Conservation (phyloP, 2,113 vertebrate genomes). For the Phalacrocorax pelagicus region DNA sequence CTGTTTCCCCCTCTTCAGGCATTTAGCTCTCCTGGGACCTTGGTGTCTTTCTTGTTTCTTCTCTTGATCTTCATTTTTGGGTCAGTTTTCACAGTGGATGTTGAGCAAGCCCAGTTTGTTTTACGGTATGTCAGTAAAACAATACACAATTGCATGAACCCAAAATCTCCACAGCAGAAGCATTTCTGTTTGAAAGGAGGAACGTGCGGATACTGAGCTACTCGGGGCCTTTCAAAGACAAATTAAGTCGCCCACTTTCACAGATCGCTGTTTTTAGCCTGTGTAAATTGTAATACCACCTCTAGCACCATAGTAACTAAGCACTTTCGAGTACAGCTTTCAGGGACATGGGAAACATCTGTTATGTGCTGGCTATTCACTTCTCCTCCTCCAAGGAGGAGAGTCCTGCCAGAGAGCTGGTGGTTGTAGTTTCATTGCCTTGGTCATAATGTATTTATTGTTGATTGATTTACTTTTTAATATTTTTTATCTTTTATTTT, state of each 20-base stretch:
- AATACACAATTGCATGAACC: background rate
- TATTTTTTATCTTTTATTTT: too few species aligned
- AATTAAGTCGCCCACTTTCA: background rate
- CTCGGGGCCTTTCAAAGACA: background rate
- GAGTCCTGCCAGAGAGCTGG: background rate
- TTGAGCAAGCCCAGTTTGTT: accelerated
- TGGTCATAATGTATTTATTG: background rate
- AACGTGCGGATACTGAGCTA: background rate
- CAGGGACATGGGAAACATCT: conserved; percentile 24
- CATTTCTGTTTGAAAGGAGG: background rate
- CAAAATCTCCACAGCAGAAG: background rate
- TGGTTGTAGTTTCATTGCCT: background rate
- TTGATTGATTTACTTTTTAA: background rate
- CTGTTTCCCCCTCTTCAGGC: background rate
- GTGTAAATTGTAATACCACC: background rate
- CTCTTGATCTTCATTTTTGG: background rate
- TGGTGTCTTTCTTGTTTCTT: background rate
- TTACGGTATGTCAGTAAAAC: background rate
- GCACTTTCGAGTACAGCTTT: background rate
- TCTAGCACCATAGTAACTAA: conserved; percentile 23
- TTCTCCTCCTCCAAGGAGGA: background rate
- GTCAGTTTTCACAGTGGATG: accelerated
- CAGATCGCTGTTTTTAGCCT: background rate
- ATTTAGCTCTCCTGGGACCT: background rate
- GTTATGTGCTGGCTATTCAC: background rate